A percentile compares a stretch with the other conserved stretches of the same genome.
phyloP scores from a whole-genome alignment of 2,888 invertebrate genomes.

The Stomorhina lunata region DNA sequence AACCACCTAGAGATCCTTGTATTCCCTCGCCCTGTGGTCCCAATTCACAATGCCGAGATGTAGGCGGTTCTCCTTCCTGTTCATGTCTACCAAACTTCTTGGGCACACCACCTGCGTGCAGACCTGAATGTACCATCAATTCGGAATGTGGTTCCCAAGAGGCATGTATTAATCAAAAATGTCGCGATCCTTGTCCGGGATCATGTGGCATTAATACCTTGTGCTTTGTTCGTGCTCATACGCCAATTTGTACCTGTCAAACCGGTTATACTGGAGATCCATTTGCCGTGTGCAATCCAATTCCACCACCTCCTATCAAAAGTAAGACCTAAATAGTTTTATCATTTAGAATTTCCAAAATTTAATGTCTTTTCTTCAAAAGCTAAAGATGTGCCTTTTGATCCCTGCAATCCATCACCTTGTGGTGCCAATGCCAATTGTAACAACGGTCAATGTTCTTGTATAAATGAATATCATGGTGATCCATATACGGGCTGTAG shows the following conservation, averaged over 20 bases:
- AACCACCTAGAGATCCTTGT: conserved; percentile 83
- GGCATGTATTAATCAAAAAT: conserved; percentile 88
- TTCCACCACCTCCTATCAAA: conserved; percentile 76
- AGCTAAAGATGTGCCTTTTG: conserved; percentile 75
- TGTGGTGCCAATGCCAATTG: conserved; percentile 88
- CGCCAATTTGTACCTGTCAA: conserved; percentile 85
- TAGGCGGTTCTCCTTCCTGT: conserved; percentile 82
- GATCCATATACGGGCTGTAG: conserved; percentile 86
- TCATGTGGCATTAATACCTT: conserved; percentile 84
- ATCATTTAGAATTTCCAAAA: neutral
- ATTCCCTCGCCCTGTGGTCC: conserved; percentile 88
- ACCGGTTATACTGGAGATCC: conserved; percentile 84
- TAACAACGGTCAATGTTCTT: conserved; percentile 84
- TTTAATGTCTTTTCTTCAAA: conserved; percentile 6
- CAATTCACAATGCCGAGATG: conserved; percentile 84
- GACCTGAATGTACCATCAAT: conserved; percentile 88
- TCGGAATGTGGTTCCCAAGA: conserved; percentile 86
- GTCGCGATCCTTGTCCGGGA: conserved; percentile 85
- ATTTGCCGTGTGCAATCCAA: conserved; percentile 82
- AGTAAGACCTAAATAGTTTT: conserved; percentile 71
- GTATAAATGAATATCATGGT: conserved; percentile 84
- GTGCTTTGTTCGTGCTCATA: conserved; percentile 85
- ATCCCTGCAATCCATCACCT: conserved; percentile 86
- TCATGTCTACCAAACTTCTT: conserved; percentile 87
- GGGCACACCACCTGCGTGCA: conserved; percentile 87